Conservation (phyloP, 2,888 invertebrate species). For the Nomada ruficornis region DNA sequence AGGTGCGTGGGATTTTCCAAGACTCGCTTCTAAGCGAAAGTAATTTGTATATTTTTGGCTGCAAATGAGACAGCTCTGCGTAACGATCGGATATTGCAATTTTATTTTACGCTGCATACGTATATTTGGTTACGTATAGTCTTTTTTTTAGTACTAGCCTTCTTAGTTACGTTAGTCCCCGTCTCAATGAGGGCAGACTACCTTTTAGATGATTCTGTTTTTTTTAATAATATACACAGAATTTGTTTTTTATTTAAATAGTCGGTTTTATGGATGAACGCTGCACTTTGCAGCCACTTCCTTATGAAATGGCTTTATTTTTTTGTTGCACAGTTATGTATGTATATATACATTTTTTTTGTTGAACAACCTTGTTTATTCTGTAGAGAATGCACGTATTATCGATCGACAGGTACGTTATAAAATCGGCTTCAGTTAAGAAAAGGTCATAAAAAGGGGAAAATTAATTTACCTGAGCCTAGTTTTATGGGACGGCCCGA, state of each 20-base stretch:
- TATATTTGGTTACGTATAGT: neutral
- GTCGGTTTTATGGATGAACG: neutral
- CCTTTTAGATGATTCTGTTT: neutral
- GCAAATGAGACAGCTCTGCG: neutral
- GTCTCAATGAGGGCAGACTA: too few relatives aligned
- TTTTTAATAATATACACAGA: neutral
- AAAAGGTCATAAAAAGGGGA: neutral
- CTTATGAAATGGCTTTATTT: neutral
- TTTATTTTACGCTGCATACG: too few relatives aligned
- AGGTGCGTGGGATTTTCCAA: constrained; percentile 24
- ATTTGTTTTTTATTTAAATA: neutral
- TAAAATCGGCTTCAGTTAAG: neutral
- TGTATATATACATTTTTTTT: neutral
- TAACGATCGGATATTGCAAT: neutral
- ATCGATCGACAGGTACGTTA: neutral
- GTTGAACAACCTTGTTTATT: neutral
- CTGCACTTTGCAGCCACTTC: neutral
- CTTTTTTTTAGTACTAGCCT: neutral
- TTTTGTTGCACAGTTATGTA: neutral
- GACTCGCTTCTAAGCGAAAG: constrained; percentile 11
- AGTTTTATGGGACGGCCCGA: too few relatives aligned
- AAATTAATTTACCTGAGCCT: neutral
- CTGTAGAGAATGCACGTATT: neutral
- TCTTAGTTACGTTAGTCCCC: neutral
- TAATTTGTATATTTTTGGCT: constrained; percentile 1